Evolutionary conservation across 2,888 invertebrate species (phyloP).

Genomic region (Drosophila recens): DNA sequence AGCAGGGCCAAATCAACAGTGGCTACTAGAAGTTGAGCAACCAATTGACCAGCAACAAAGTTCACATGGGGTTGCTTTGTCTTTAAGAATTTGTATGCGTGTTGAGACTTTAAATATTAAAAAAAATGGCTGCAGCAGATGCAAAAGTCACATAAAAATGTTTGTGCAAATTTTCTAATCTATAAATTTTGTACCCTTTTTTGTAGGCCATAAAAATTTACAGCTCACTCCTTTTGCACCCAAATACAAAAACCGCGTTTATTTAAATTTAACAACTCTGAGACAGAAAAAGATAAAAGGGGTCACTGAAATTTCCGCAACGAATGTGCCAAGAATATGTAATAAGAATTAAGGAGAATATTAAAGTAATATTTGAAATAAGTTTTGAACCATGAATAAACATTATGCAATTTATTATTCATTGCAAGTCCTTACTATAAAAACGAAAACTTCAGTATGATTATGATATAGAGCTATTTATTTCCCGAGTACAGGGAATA

Average conservation of each 20-base stretch:
- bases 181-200: slow-evolving; percentile 21
- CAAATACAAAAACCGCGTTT: slow-evolving; percentile 41
- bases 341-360: background rate
- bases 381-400: slow-evolving; percentile 9
- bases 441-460: background rate
- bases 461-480: background rate
- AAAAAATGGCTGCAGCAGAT: slow-evolving; percentile 22
- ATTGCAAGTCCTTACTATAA: background rate
- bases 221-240: slow-evolving; percentile 18
- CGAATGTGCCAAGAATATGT: slow-evolving; percentile 24
- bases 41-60: slow-evolving; percentile 62
- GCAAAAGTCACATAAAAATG: slow-evolving; percentile 36
- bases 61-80: slow-evolving; percentile 17
- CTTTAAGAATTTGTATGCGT: slow-evolving; percentile 17
- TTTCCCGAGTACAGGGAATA: background rate
- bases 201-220: slow-evolving; percentile 19
- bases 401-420: background rate
- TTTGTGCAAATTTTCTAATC: slow-evolving; percentile 26
- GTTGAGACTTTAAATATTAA: slow-evolving; percentile 37
- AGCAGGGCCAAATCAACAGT: slow-evolving; percentile 36
- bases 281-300: slow-evolving; percentile 57
- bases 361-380: background rate
- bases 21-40: slow-evolving; percentile 24
- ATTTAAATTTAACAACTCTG: slow-evolving; percentile 62
- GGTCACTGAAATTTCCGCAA: slow-evolving; percentile 62